A percentile compares a stretch with the other conserved stretches of the same genome.
These are phyloP conservation scores for Cyanocitta stelleri DNA, from an alignment of 2,113 vertebrate species.

Conservation along the genomic window DNA sequence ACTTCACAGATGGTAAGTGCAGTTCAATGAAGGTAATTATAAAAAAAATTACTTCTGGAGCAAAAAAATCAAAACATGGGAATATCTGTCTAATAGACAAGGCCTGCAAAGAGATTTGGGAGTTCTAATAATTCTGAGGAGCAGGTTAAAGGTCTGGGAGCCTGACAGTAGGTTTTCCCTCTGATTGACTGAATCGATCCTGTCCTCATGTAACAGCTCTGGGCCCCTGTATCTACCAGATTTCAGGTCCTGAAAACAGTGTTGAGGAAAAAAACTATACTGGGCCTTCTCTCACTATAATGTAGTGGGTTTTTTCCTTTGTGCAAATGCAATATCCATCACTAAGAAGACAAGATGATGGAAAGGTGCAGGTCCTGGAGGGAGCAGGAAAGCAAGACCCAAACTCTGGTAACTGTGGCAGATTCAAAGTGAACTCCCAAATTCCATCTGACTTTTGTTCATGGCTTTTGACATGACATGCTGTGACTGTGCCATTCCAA, in stretches of 20 bases:
- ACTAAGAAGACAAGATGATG: conserved; percentile 28
- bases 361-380: conserved; percentile 12
- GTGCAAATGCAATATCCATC: conserved; percentile 41
- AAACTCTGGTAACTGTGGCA: neutral
- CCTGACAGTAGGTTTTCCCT: conserved; percentile 64
- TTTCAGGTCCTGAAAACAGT: conserved; percentile 34
- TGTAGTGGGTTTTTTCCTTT: neutral
- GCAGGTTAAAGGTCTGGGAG: conserved; percentile 69
- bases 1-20: conserved; percentile 68
- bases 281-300: neutral
- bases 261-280: neutral
- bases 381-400: neutral
- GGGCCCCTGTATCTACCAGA: neutral
- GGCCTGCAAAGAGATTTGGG: conserved; percentile 70
- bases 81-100: conserved; percentile 73
- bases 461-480: neutral
- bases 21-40: conserved; percentile 80
- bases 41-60: conserved; percentile 76
- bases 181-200: conserved; percentile 75
- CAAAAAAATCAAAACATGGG: conserved; percentile 75
- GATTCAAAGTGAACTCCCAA: neutral
- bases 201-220: conserved; percentile 17
- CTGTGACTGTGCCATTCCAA: neutral
- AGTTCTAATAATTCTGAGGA: conserved; percentile 69
- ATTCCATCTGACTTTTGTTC: neutral